Evolutionary conservation across 2,888 invertebrate genomes (phyloP).

Genomic region (Orchestes rusci): DNA sequence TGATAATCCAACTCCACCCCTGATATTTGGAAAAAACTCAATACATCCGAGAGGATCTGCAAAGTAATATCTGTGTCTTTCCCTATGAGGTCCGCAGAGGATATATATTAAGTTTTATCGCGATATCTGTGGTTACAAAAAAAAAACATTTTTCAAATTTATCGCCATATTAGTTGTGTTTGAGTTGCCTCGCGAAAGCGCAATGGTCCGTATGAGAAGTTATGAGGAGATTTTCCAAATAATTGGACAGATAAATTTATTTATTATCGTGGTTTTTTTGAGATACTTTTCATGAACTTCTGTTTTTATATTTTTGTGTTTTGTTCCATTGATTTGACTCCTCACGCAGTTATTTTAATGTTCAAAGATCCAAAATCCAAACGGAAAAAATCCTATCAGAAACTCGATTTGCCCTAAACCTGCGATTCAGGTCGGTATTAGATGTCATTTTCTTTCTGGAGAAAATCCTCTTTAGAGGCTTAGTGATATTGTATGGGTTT

Average conservation of each 20-base stretch:
- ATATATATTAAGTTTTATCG: not conserved
- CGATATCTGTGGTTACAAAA: not conserved
- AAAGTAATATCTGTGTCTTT: not conserved
- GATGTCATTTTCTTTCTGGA: constrained; percentile 10
- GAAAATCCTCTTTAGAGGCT: not conserved
- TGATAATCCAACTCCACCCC: no score
- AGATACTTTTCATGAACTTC: no score
- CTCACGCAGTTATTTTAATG: not conserved
- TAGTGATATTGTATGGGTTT: constrained; percentile 8
- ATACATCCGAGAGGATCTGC: not conserved
- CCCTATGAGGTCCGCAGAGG: not conserved
- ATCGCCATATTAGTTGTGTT: not conserved
- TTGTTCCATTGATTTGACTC: no score
- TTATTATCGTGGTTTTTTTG: no score
- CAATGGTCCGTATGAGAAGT: no score
- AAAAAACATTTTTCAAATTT: not conserved
- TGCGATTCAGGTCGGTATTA: not conserved
- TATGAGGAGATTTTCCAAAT: no score
- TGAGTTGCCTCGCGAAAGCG: no score
- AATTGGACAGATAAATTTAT: no score
- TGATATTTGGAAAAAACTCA: no score
- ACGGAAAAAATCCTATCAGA: not conserved
- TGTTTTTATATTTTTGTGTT: no score
- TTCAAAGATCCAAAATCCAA: not conserved
- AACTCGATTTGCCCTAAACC: constrained; percentile 1